Percentiles rank a stretch among this genome's conserved stretches.
These are phyloP conservation scores for Gallinago jamesoni DNA, from an alignment of 2,113 vertebrate genomes.

Conservation along the genomic window DNA sequence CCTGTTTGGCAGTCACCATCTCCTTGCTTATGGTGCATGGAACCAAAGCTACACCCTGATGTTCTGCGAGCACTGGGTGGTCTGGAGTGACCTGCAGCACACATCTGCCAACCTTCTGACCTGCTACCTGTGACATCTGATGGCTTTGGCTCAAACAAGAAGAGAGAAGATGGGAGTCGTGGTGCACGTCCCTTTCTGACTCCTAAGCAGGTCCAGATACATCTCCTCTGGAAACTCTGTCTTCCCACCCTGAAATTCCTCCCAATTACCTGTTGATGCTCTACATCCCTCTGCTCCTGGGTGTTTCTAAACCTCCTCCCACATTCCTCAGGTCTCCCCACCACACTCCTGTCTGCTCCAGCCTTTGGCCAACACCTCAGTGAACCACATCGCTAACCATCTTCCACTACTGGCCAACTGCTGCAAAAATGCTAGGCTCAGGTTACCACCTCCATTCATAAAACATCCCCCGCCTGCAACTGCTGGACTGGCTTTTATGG, in stretches of 20 bases:
- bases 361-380: neutral
- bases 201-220: neutral
- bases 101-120: neutral
- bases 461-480: neutral
- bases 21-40: neutral
- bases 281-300: neutral
- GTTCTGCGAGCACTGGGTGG: neutral
- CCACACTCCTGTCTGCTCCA: rapidly evolving
- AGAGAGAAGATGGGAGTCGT: neutral
- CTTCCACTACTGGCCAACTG: neutral
- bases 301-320: neutral
- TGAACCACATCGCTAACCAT: neutral
- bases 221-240: neutral
- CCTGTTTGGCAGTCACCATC: too few relatives aligned
- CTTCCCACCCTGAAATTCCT: neutral
- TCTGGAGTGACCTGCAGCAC: neutral
- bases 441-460: slow-evolving; percentile 28
- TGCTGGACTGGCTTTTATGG: neutral
- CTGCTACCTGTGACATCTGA: neutral
- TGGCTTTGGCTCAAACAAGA: neutral
- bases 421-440: neutral
- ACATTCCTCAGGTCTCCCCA: neutral
- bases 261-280: neutral
- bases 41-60: neutral
- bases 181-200: neutral